Evolutionary conservation across 2,797 vertebrate genomes (phyloP).

Genomic region (Smutsia gigantea): DNA sequence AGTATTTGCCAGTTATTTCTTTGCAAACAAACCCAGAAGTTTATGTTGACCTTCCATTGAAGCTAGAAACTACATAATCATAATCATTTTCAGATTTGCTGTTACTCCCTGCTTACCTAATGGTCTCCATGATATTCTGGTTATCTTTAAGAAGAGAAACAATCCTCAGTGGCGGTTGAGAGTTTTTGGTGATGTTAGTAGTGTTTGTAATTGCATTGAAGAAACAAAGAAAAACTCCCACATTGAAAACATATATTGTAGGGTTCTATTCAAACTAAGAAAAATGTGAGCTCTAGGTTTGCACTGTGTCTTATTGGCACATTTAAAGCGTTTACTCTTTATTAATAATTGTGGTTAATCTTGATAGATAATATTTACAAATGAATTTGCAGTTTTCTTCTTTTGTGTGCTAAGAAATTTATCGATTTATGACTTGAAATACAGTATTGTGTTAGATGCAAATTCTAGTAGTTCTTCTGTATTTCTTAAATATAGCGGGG

Average conservation of each 20-base stretch:
- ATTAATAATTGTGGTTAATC: not conserved
- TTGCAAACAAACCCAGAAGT: constrained; percentile 8
- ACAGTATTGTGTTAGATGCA: constrained; percentile 45
- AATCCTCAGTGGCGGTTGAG: not conserved
- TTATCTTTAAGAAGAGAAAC: not conserved
- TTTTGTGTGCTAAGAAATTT: constrained; percentile 24
- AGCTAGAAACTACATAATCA: not conserved
- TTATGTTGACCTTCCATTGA: not conserved
- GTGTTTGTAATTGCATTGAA: not conserved
- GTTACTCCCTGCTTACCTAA: not conserved
- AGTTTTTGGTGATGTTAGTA: not conserved
- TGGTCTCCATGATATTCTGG: not conserved
- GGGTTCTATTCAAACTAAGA: not conserved
- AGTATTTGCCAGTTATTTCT: constrained; percentile 9
- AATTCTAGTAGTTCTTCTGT: constrained; percentile 54
- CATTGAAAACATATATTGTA: not conserved
- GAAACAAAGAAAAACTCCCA: not conserved
- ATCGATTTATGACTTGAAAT: constrained; percentile 20
- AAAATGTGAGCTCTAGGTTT: not conserved
- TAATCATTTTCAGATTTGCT: not conserved
- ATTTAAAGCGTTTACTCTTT: not conserved
- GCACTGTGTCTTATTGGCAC: not conserved
- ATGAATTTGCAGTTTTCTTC: constrained; percentile 8
- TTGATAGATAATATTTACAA: constrained; percentile 21
- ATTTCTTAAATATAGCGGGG: constrained; percentile 63